These are phyloP conservation scores for Callyntrura guangdongensis DNA, from an alignment of 2,888 invertebrate genomes.

Conservation along the genomic window DNA sequence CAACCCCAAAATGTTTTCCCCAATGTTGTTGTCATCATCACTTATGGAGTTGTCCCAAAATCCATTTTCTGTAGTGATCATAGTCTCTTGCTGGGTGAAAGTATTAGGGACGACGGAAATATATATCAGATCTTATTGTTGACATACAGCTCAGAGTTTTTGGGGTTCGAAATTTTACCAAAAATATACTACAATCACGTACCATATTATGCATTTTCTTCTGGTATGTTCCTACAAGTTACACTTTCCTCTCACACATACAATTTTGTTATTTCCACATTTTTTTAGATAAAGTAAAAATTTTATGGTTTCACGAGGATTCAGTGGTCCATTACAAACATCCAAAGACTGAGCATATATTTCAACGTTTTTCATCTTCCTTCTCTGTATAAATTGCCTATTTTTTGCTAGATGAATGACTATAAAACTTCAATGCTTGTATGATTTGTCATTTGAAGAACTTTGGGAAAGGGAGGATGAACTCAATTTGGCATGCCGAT, in stretches of 20 bases:
- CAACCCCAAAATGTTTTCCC: background rate
- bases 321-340: slow-evolving; percentile 60
- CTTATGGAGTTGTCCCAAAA: slow-evolving; percentile 31
- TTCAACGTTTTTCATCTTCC: background rate
- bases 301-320: slow-evolving; percentile 67
- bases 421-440: background rate
- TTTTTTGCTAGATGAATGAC: slow-evolving; percentile 59
- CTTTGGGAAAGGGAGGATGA: too few species aligned
- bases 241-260: background rate
- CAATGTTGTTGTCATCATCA: slow-evolving; percentile 46
- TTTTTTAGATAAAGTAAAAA: slow-evolving; percentile 55
- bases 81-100: background rate
- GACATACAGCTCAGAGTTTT: background rate
- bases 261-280: slow-evolving; percentile 5
- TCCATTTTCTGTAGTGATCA: background rate
- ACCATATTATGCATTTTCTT: slow-evolving; percentile 17
- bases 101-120: slow-evolving; percentile 33
- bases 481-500: too few species aligned
- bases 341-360: slow-evolving; percentile 35
- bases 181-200: background rate
- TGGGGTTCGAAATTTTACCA: background rate
- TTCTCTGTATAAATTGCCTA: slow-evolving; percentile 52
- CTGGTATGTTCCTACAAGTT: background rate
- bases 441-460: too few species aligned
- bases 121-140: slow-evolving; percentile 36